Evolutionary conservation across 1,140 invertebrate species (phyloP).

Genomic region (Drosophila auraria): DNA sequence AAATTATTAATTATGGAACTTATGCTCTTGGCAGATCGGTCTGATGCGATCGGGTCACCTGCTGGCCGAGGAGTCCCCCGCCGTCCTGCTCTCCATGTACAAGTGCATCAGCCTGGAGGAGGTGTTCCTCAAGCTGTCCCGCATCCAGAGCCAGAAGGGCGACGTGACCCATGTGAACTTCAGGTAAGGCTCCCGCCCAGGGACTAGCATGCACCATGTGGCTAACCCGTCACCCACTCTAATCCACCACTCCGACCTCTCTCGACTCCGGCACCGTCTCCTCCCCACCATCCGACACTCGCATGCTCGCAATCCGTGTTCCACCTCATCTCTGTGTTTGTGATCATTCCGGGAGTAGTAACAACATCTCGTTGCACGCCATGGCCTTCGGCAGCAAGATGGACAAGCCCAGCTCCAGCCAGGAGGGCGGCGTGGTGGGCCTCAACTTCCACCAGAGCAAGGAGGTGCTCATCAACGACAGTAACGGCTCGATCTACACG

Average conservation of each 20-base stretch:
- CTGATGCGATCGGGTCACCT: constrained; percentile 96
- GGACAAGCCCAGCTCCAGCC: constrained; percentile 92
- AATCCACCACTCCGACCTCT: constrained; percentile 37
- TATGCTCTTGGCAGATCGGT: constrained; percentile 89
- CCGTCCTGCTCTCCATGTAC: constrained; percentile 92
- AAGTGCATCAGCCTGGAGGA: constrained; percentile 94
- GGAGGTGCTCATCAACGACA: constrained; percentile 92
- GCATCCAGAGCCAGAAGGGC: constrained; percentile 86
- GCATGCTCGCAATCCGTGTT: constrained; percentile 77
- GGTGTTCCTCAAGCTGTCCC: constrained; percentile 96
- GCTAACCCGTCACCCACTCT: constrained; percentile 48
- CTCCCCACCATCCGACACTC: constrained; percentile 53
- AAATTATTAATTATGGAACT: not conserved
- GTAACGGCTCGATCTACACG: constrained; percentile 88
- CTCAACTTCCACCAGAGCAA: constrained; percentile 96
- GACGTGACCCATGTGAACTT: constrained; percentile 83
- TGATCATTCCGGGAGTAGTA: constrained; percentile 85
- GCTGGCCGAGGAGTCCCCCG: constrained; percentile 96
- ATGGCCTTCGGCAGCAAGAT: constrained; percentile 91
- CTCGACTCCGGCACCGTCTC: constrained; percentile 17
- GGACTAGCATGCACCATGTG: constrained; percentile 51
- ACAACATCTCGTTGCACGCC: constrained; percentile 92
- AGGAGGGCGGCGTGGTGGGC: constrained; percentile 93
- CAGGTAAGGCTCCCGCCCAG: constrained; percentile 64
- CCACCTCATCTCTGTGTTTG: constrained; percentile 52